phyloP scores from a whole-genome alignment of 2,797 vertebrate species.

The Choloepus didactylus region DNA sequence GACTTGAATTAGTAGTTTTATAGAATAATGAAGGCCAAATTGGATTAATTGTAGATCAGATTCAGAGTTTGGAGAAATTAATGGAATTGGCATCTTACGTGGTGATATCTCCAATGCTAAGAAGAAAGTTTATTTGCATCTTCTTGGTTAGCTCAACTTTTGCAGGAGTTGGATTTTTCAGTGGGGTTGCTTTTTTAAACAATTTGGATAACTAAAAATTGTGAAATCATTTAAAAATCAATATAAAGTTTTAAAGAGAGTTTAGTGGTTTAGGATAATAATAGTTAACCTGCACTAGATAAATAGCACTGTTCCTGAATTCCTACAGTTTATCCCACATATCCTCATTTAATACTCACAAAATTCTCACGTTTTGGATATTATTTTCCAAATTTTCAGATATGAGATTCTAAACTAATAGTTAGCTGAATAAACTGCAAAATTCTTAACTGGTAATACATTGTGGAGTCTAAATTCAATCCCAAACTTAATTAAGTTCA shows the following conservation, averaged over 20 bases:
- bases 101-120: not conserved
- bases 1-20: not conserved
- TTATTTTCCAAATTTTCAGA: not conserved
- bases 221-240: not conserved
- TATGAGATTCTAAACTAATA: not conserved
- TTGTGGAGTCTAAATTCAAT: not conserved
- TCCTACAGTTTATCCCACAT: not conserved
- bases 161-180: not conserved
- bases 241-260: not conserved
- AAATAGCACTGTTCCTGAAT: not conserved
- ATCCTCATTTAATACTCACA: not conserved
- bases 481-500: not conserved
- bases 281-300: not conserved
- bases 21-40: not conserved
- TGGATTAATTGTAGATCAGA: not conserved
- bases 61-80: not conserved
- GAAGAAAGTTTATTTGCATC: not conserved
- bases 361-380: not conserved
- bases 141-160: not conserved
- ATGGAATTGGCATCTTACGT: not conserved
- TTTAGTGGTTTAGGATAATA: not conserved
- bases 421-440: not conserved
- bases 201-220: not conserved
- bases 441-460: not conserved
- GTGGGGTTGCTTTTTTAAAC: not conserved